phyloP scores from a whole-genome alignment of 2,888 invertebrate species.

The Ophion slaviceki region DNA sequence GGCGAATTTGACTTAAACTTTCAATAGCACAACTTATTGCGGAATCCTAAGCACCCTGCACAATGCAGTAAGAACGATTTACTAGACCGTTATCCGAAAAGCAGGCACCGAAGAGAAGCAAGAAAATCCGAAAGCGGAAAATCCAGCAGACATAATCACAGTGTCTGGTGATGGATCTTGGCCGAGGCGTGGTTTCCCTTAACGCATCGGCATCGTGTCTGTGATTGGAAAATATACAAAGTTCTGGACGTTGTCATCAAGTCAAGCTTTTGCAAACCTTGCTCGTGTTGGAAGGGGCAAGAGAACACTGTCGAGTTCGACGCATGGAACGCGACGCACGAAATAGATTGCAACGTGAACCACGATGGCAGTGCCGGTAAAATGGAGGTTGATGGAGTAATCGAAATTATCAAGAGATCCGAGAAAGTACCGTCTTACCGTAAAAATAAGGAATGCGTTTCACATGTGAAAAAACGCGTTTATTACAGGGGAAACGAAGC shows the following conservation, averaged over 20 bases:
- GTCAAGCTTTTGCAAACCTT: slow-evolving; percentile 62
- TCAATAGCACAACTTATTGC: slow-evolving; percentile 46
- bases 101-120: slow-evolving; percentile 63
- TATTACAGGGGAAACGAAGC: slow-evolving; percentile 60
- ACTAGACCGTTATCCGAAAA: slow-evolving; percentile 46
- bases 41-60: slow-evolving; percentile 23
- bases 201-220: slow-evolving; percentile 45
- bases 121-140: slow-evolving; percentile 47
- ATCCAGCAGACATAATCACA: slow-evolving; percentile 16
- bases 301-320: too few relatives aligned
- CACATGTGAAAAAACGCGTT: too few relatives aligned
- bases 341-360: slow-evolving; percentile 42
- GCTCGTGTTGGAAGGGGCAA: slow-evolving; percentile 50
- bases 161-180: slow-evolving; percentile 63
- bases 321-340: slow-evolving; percentile 46
- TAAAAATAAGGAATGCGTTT: slow-evolving; percentile 47
- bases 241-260: too few relatives aligned
- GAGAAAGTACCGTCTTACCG: too few relatives aligned
- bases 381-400: slow-evolving; percentile 66
- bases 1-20: slow-evolving; percentile 54
- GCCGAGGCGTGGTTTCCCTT: slow-evolving; percentile 62
- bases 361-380: slow-evolving; percentile 32
- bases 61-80: slow-evolving; percentile 42
- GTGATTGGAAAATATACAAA: slow-evolving; percentile 54
- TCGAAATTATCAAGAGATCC: neutral